A percentile compares a stretch with the other conserved stretches of the same genome.
These are phyloP conservation scores for Myrmecobius fasciatus DNA, from an alignment of 2,113 vertebrate species.

Conservation along the genomic window DNA sequence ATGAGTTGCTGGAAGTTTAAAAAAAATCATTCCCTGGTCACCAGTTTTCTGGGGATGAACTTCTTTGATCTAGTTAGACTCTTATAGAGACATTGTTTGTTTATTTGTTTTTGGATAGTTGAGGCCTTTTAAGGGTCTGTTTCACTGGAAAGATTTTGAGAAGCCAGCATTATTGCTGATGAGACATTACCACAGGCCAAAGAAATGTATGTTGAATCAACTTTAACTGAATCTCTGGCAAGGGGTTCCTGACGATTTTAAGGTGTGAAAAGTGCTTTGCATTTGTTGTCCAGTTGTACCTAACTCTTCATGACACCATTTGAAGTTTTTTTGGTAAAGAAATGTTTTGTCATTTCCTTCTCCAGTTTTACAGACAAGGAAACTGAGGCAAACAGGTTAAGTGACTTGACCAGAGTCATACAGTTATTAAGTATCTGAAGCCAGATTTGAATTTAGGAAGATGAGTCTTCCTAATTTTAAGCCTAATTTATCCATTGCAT, in stretches of 20 bases:
- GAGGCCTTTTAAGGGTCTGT: neutral
- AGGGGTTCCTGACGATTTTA: too few species aligned
- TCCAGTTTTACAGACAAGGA: too few species aligned
- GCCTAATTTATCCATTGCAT: too few species aligned
- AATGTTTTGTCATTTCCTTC: too few species aligned
- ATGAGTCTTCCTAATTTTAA: too few species aligned
- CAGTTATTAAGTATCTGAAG: neutral
- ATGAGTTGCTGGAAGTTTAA: neutral
- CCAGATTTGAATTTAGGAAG: too few species aligned
- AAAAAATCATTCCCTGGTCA: neutral
- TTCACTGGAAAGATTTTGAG: neutral
- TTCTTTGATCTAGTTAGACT: neutral
- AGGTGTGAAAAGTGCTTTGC: too few species aligned
- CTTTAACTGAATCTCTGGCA: too few species aligned
- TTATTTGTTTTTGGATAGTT: neutral
- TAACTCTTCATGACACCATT: too few species aligned
- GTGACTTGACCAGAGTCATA: neutral
- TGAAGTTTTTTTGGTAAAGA: too few species aligned
- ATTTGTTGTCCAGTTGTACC: too few species aligned
- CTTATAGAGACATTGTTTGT: neutral
- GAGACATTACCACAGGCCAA: neutral
- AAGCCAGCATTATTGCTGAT: neutral
- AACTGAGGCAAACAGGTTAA: neutral
- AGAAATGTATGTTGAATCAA: neutral
- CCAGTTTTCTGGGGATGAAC: neutral